phyloP scores from a whole-genome alignment of 2,113 vertebrate species.

The Phylloscopus trochiloides region DNA sequence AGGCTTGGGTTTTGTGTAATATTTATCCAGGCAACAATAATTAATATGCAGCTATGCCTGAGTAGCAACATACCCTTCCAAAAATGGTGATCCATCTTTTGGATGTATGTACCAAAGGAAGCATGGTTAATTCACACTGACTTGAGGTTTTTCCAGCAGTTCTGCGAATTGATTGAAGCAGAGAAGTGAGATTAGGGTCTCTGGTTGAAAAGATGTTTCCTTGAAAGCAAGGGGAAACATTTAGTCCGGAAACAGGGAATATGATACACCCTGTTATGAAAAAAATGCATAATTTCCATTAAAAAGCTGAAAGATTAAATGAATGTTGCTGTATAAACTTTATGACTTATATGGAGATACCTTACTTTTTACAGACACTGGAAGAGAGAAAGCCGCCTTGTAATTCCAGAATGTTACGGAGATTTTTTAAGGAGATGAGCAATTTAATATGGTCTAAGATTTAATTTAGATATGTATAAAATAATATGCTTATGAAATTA shows the following conservation, averaged over 20 bases:
- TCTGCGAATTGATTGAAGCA: neutral
- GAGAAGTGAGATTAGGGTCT: neutral
- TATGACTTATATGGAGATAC: neutral
- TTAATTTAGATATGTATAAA: slow-evolving; percentile 74
- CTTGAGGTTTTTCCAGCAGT: neutral
- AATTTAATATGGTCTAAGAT: slow-evolving; percentile 24
- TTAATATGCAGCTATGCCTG: neutral
- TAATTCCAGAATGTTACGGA: neutral
- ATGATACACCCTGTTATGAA: neutral
- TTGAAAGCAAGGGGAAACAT: neutral
- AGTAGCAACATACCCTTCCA: neutral
- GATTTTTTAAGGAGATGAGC: slow-evolving; percentile 29
- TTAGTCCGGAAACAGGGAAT: neutral
- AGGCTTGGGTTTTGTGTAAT: neutral
- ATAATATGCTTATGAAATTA: neutral
- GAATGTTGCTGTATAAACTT: neutral
- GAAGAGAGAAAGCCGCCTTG: neutral
- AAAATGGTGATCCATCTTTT: neutral
- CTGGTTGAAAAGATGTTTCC: neutral
- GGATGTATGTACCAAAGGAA: neutral
- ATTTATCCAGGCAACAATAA: neutral
- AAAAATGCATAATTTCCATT: neutral
- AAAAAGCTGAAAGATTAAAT: neutral
- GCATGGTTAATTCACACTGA: neutral
- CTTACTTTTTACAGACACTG: neutral